phyloP scores from a whole-genome alignment of 2,113 vertebrate species.

The Dasyprocta punctata region DNA sequence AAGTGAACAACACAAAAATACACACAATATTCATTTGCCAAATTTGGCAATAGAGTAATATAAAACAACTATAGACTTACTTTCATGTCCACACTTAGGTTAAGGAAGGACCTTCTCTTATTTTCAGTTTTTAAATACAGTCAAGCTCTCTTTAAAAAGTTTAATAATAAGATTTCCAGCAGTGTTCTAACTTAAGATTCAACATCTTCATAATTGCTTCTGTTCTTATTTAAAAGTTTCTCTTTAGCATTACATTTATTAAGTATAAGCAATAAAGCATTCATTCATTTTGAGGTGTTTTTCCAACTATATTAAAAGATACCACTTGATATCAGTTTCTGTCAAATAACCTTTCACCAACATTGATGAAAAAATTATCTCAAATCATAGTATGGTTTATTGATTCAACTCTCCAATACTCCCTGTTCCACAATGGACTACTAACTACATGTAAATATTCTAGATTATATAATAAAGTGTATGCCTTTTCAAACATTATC shows the following conservation, averaged over 20 bases:
- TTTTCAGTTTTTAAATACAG: background rate
- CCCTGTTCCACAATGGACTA: background rate
- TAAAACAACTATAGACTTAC: background rate
- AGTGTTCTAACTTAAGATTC: background rate
- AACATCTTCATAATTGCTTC: background rate
- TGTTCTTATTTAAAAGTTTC: background rate
- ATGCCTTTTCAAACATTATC: background rate
- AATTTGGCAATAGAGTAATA: background rate
- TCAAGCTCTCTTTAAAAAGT: background rate
- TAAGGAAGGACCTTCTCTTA: background rate
- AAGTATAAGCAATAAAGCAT: conserved; percentile 19
- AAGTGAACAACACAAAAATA: background rate
- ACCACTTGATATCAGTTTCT: conserved; percentile 15
- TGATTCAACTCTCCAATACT: background rate
- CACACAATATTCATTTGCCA: background rate
- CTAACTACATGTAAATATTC: background rate
- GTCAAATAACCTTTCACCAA: background rate
- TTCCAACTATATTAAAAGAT: background rate
- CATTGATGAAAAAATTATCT: conserved; percentile 62
- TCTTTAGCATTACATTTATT: background rate
- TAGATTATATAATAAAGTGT: background rate
- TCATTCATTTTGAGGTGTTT: conserved; percentile 43
- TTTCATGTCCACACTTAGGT: background rate
- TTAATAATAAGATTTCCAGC: background rate
- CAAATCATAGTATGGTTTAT: conserved; percentile 6